A percentile compares a stretch with the other conserved stretches of the same genome.
phyloP scores from a whole-genome alignment of 1,140 invertebrate genomes.

The Chironomus striatipennis region DNA sequence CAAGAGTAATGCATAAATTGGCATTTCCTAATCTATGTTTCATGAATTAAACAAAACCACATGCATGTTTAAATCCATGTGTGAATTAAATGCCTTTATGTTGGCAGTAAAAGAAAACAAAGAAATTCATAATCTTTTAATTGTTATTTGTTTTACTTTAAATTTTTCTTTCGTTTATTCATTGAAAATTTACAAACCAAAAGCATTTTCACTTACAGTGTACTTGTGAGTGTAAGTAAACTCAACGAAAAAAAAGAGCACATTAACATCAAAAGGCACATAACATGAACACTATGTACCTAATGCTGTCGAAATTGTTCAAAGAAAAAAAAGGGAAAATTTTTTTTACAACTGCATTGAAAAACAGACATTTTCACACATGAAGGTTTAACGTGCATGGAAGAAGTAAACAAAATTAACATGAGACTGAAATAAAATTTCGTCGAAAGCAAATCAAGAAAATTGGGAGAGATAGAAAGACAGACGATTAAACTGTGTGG shows the following conservation, averaged over 20 bases:
- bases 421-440: no score
- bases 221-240: neutral
- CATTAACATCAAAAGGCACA: neutral
- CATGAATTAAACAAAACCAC: neutral
- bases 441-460: no score
- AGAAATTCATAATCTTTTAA: constrained; percentile 9
- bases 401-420: neutral
- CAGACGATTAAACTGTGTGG: neutral
- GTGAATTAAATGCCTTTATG: constrained; percentile 12
- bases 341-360: neutral
- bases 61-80: neutral
- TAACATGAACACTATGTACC: neutral
- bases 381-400: neutral
- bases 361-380: constrained; percentile 5
- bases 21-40: neutral
- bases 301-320: constrained; percentile 7
- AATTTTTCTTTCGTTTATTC: neutral
- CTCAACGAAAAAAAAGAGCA: neutral
- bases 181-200: neutral
- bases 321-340: neutral
- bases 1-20: neutral
- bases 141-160: neutral
- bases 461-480: no score
- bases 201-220: neutral
- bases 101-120: no score